Evolutionary conservation across 2,888 invertebrate genomes (phyloP), one percentile per base, ranked within the genome.

Genomic region (Andrena flavipes): DNA sequence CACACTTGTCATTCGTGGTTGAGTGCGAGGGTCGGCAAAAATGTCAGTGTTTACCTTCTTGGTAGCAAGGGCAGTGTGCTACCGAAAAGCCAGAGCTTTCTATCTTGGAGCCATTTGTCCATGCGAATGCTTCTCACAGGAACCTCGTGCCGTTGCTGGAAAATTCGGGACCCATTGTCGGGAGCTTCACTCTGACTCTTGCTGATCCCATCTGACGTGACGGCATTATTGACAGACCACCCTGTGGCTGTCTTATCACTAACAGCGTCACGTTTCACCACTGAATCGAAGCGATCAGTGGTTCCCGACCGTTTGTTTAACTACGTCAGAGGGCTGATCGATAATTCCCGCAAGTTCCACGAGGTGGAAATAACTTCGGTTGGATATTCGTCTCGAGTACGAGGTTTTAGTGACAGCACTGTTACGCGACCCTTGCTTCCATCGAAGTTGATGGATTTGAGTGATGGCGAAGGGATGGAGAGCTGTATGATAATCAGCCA

Each of bases 41-140:
- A 3, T 5, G 8, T 26, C 1, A 30, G 6, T 80, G 75, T 80
- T 94, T 95, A 97, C 98, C 97, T 96, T 94, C 97, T 96, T 86
- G 97, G 97, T 93, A 97, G 94, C 91, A 98, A 95, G 92, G 97
- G 97, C 94, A 98, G 96, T 95, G 97, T 97, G 95, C 97, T 97
- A 94, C 98, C 98, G 94, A 98, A 97, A 95, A 98, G 96, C 98
- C 98, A 98, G 94, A 98, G 95, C 95, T 97, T 97, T 95, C 97
- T 97, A 95, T 97, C 97, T 95, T 97, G 97, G 95, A 98, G 97
- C 97, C 98, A 98, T 97, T 96, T 97, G 97, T 98, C 98, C 98
- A 98, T 98, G 95, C 96, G 92, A 90, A 87, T 74, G 88, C 82
- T 75, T 85, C 86, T 87, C 83, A 88, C 68, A 70, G 74, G n/a